phyloP scores from a whole-genome alignment of 2,888 invertebrate species.

The Phaedon cochleariae region DNA sequence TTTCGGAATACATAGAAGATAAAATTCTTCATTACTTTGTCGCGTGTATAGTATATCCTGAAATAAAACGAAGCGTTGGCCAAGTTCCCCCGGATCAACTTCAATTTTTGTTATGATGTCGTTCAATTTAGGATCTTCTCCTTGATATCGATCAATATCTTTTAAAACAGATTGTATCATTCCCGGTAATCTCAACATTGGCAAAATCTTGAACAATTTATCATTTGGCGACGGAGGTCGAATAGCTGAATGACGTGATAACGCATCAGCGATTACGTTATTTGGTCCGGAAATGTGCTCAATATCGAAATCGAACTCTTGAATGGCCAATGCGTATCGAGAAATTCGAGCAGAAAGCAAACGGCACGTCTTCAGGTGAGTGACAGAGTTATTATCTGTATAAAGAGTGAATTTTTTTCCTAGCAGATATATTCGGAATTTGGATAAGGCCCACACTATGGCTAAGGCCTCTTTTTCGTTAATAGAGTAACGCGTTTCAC shows the following conservation, averaged over 20 bases:
- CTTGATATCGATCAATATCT: too few relatives aligned
- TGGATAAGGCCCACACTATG: neutral
- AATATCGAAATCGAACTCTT: constrained; percentile 1
- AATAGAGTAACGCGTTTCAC: neutral
- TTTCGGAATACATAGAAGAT: constrained; percentile 13
- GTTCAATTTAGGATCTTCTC: constrained; percentile 5
- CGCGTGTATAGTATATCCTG: constrained; percentile 11
- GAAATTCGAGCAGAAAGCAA: neutral
- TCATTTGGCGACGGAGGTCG: too few relatives aligned
- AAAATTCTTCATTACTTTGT: constrained; percentile 13
- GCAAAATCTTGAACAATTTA: neutral
- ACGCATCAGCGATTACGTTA: neutral
- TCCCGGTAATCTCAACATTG: too few relatives aligned
- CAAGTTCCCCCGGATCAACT: neutral
- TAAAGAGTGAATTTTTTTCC: neutral
- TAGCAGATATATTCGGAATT: neutral
- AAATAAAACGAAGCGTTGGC: neutral
- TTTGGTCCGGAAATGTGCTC: neutral
- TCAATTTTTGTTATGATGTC: neutral
- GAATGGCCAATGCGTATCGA: neutral
- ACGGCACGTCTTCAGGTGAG: too few relatives aligned
- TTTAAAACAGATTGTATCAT: too few relatives aligned
- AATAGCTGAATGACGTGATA: too few relatives aligned
- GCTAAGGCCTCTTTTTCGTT: neutral
- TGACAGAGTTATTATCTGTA: neutral